Evolutionary conservation across 2,888 invertebrate species (phyloP).

Genomic region (Anaspis maculata): DNA sequence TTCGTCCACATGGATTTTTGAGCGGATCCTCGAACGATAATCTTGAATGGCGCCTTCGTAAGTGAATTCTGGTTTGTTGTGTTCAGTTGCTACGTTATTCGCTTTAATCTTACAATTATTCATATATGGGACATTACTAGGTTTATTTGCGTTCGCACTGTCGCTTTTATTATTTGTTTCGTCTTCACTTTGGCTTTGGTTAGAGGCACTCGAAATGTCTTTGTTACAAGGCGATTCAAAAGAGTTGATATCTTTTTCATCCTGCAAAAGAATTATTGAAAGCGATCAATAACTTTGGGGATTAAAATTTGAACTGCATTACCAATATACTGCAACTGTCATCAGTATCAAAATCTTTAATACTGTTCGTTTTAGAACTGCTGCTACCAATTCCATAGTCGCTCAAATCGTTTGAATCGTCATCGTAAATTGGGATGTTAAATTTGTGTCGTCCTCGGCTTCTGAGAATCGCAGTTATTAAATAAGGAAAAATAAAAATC

Average conservation of each 20-base stretch:
- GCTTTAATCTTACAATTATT: too few relatives aligned
- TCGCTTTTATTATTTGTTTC: conserved; percentile 19
- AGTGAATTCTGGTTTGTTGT: conserved; percentile 57
- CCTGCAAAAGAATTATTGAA: conserved; percentile 19
- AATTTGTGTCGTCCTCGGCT: conserved; percentile 51
- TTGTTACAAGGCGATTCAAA: conserved; percentile 29
- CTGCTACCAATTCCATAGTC: conserved; percentile 62
- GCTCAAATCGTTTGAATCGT: conserved; percentile 75
- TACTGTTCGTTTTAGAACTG: conserved; percentile 35
- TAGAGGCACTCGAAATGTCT: conserved; percentile 29
- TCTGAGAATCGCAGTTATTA: conserved; percentile 27
- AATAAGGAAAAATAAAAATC: conserved; percentile 1
- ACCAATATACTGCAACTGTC: conserved; percentile 36
- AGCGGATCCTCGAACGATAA: conserved; percentile 69
- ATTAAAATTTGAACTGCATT: too few relatives aligned
- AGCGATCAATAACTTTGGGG: too few relatives aligned
- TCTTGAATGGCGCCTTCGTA: conserved; percentile 83
- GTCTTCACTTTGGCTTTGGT: conserved; percentile 37
- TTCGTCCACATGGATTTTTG: conserved; percentile 36
- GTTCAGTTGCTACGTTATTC: not conserved
- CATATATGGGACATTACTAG: too few relatives aligned
- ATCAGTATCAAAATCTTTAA: conserved; percentile 38
- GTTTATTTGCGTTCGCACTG: too few relatives aligned
- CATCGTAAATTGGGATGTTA: conserved; percentile 61
- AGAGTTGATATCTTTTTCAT: conserved; percentile 30